Evolutionary conservation across 2,113 vertebrate species (phyloP).

Genomic region (Eolophus roseicapilla): DNA sequence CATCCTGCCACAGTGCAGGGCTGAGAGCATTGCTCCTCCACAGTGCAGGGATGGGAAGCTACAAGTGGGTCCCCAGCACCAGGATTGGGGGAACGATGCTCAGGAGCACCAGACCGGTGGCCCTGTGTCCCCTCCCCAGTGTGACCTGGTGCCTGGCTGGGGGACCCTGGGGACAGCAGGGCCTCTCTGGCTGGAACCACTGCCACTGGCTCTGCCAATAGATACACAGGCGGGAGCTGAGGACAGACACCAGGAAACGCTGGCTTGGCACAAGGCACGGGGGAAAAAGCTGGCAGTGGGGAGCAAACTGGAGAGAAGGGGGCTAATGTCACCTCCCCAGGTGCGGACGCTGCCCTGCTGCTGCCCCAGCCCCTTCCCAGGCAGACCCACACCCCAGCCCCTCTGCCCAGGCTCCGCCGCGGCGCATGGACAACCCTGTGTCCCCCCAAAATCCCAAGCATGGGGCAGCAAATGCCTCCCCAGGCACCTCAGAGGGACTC

Average conservation of each 20-base stretch:
- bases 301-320: not conserved
- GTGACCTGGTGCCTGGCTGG: not conserved
- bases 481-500: fast-evolving
- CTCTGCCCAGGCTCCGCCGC: fast-evolving
- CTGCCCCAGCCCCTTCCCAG: not conserved
- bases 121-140: not conserved
- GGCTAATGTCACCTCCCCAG: not conserved
- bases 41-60: not conserved
- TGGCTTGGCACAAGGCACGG: not conserved
- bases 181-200: not conserved
- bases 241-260: not conserved
- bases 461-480: fast-evolving
- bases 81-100: not conserved
- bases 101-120: not conserved
- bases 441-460: not conserved
- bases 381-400: not conserved
- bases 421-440: fast-evolving
- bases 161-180: not conserved
- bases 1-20: not conserved
- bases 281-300: fast-evolving
- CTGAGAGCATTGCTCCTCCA: not conserved
- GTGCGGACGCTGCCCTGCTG: not conserved
- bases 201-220: not conserved
- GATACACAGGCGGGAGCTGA: not conserved
- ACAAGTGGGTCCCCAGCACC: not conserved